Conservation (phyloP, 2,888 invertebrate species). For the Petrolisthes manimaculis region DNA sequence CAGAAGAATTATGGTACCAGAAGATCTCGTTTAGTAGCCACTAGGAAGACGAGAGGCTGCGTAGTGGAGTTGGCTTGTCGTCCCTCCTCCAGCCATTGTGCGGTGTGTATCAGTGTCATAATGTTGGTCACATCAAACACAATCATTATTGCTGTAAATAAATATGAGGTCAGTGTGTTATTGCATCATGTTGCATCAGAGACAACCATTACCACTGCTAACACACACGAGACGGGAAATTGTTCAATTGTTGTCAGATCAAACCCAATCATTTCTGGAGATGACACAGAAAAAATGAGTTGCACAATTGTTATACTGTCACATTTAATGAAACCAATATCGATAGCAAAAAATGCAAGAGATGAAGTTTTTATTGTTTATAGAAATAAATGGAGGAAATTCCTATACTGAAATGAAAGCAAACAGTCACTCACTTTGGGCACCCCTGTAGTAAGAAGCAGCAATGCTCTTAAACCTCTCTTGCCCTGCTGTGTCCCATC, state of each 20-base stretch:
- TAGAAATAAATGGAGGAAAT: background rate
- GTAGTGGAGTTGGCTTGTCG: slow-evolving; percentile 72
- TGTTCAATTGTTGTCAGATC: no score
- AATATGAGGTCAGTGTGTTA: background rate
- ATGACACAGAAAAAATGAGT: no score
- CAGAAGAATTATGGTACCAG: slow-evolving; percentile 68
- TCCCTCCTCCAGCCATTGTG: slow-evolving; percentile 81
- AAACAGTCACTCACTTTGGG: slow-evolving; percentile 73
- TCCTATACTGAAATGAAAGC: background rate
- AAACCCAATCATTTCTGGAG: no score
- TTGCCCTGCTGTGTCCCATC: slow-evolving; percentile 89
- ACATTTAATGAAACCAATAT: no score
- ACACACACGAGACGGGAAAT: no score
- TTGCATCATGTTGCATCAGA: background rate
- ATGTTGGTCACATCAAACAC: slow-evolving; percentile 81
- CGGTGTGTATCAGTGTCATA: slow-evolving; percentile 76
- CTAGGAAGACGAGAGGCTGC: slow-evolving; percentile 77
- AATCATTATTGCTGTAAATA: slow-evolving; percentile 77
- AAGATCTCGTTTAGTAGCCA: slow-evolving; percentile 82
- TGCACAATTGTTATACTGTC: no score
- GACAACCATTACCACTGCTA: no score
- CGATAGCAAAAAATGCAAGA: background rate
- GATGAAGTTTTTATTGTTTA: background rate
- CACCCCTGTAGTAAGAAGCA: slow-evolving; percentile 83
- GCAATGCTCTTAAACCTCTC: slow-evolving; percentile 86